Percentiles rank a stretch among this genome's conserved stretches.
phyloP scores from a whole-genome alignment of 2,797 vertebrate genomes.

The Cirrhinus molitorella region DNA sequence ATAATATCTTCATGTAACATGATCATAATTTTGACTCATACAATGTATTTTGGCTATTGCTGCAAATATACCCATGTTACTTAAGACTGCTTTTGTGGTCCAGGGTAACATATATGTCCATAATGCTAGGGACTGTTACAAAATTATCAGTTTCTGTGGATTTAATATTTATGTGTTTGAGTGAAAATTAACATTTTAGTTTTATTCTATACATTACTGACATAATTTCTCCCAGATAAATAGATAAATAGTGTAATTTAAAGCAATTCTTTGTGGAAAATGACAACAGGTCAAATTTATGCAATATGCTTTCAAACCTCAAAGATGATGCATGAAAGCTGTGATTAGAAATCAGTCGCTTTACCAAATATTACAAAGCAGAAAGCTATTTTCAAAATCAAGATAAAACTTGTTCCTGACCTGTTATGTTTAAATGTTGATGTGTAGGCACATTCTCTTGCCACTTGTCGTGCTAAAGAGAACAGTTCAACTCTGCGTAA shows the following conservation, averaged over 20 bases:
- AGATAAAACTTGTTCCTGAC: constrained; percentile 73
- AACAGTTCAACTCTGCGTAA: constrained; percentile 95
- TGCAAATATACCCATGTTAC: too few species aligned
- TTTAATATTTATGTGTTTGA: not conserved
- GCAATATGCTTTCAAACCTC: not conserved
- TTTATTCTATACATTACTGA: not conserved
- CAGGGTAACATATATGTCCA: too few species aligned
- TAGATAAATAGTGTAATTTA: not conserved
- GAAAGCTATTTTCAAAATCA: not conserved
- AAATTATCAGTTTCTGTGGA: not conserved
- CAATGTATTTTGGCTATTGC: too few species aligned
- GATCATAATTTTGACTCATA: too few species aligned
- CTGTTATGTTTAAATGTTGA: constrained; percentile 91
- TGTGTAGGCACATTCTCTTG: constrained; percentile 94
- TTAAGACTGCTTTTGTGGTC: too few species aligned
- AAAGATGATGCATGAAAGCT: too few species aligned
- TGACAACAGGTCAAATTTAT: not conserved
- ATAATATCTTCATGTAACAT: too few species aligned
- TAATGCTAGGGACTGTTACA: too few species aligned
- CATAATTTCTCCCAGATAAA: not conserved
- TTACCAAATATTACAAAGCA: not conserved
- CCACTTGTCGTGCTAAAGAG: constrained; percentile 93
- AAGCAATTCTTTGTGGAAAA: too few species aligned
- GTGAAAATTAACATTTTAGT: not conserved
- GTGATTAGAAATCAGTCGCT: too few species aligned